Conservation (phyloP, 2,797 vertebrate genomes). For the Enteromius mattozi region DNA sequence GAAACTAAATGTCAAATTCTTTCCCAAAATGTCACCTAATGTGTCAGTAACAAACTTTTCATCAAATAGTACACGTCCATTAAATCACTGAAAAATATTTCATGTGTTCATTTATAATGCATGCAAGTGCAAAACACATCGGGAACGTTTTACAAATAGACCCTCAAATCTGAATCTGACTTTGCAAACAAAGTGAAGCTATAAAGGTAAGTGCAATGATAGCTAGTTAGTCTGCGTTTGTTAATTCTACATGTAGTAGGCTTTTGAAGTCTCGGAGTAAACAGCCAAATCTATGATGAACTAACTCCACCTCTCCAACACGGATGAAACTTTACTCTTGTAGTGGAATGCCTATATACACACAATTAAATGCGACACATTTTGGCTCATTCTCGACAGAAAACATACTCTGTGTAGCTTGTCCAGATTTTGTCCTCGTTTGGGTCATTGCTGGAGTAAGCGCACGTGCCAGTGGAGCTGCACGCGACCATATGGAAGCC, state of each 20-base stretch:
- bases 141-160: neutral
- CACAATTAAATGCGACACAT: neutral
- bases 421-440: constrained; percentile 96
- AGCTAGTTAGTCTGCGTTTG: neutral
- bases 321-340: neutral
- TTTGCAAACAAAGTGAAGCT: neutral
- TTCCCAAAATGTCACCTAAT: neutral
- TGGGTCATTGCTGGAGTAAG: constrained; percentile 88
- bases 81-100: neutral
- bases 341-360: neutral
- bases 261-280: neutral
- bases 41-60: constrained; percentile 7
- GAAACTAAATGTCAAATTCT: neutral
- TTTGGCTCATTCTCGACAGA: constrained; percentile 86
- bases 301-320: neutral
- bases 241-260: neutral
- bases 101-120: neutral
- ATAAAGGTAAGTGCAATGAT: too few relatives aligned
- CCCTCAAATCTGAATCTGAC: neutral
- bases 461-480: constrained; percentile 92
- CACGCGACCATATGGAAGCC: constrained; percentile 95
- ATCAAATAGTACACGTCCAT: neutral
- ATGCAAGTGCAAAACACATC: constrained; percentile 20
- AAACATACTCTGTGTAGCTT: constrained; percentile 96
- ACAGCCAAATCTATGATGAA: neutral